These are phyloP conservation scores for Nothobranchius furzeri DNA, from an alignment of 2,113 vertebrate species.

Conservation along the genomic window DNA sequence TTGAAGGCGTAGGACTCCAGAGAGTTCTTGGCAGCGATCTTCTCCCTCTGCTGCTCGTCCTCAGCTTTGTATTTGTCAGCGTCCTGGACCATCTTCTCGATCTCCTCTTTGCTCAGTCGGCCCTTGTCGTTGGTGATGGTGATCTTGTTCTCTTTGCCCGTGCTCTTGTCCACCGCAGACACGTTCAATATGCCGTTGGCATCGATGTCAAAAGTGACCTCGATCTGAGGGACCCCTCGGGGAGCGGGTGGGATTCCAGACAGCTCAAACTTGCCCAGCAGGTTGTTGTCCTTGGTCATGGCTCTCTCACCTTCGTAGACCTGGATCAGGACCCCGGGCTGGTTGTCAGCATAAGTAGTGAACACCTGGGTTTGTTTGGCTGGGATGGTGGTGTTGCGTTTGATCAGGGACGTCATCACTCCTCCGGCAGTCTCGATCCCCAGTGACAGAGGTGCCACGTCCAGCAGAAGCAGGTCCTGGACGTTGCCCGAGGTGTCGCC, in stretches of 20 bases:
- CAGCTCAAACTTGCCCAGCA: slow-evolving; percentile 59
- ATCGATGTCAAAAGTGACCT: slow-evolving; percentile 56
- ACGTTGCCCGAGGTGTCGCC: slow-evolving; percentile 1
- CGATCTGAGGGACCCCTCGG: slow-evolving; percentile 54
- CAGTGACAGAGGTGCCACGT: slow-evolving; percentile 5
- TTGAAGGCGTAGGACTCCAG: too few relatives aligned
- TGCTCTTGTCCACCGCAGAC: slow-evolving; percentile 56
- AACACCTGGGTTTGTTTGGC: slow-evolving; percentile 7
- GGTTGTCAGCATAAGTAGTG: slow-evolving; percentile 3
- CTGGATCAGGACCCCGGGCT: slow-evolving; percentile 9
- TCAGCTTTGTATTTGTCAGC: too few relatives aligned
- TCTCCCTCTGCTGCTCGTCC: too few relatives aligned
- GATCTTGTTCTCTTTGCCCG: slow-evolving; percentile 62
- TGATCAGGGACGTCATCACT: slow-evolving; percentile 7
- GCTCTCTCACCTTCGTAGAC: not conserved
- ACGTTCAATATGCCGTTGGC: slow-evolving; percentile 58
- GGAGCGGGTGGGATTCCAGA: slow-evolving; percentile 45
- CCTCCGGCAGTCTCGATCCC: slow-evolving; percentile 8
- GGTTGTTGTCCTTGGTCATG: slow-evolving; percentile 61
- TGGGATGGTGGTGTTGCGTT: slow-evolving; percentile 10
- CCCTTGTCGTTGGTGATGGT: slow-evolving; percentile 67
- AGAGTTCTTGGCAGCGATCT: too few relatives aligned
- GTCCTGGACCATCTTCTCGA: too few relatives aligned
- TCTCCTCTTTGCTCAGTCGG: not conserved
- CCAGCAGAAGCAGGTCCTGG: slow-evolving; percentile 1